A percentile compares a stretch with the other conserved stretches of the same genome.
These are phyloP conservation scores for Aphelenchoides fujianensis DNA, from an alignment of 1,140 invertebrate species.

Conservation along the genomic window DNA sequence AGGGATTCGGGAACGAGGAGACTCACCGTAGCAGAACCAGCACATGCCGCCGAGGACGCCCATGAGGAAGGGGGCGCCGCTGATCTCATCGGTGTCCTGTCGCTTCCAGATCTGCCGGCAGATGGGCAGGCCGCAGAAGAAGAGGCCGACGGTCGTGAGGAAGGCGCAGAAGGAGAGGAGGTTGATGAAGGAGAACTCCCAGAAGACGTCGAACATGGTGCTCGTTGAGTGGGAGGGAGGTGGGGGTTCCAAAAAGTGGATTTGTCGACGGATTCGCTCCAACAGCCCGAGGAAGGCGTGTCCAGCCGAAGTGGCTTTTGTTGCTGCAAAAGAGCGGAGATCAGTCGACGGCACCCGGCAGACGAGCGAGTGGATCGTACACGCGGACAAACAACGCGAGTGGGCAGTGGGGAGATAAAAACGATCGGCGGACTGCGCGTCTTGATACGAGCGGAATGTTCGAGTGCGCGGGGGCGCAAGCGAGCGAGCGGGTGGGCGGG, in stretches of 20 bases:
- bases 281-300: slow-evolving; percentile 12
- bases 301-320: slow-evolving; percentile 20
- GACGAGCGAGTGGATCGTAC: not conserved
- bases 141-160: slow-evolving; percentile 59
- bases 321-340: not conserved
- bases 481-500: no score
- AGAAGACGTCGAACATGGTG: slow-evolving; percentile 58
- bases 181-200: slow-evolving; percentile 57
- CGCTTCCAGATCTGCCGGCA: slow-evolving; percentile 62
- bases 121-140: slow-evolving; percentile 62
- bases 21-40: not conserved
- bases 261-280: slow-evolving; percentile 8
- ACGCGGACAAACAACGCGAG: not conserved
- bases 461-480: no score
- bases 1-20: not conserved
- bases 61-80: slow-evolving; percentile 61
- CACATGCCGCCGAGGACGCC: slow-evolving; percentile 54
- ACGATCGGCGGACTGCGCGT: no score
- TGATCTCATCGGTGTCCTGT: slow-evolving; percentile 59
- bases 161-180: slow-evolving; percentile 57
- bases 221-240: slow-evolving; percentile 8
- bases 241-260: slow-evolving; percentile 17
- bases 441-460: no score
- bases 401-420: not conserved
- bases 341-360: not conserved